Evolutionary conservation across 2,113 vertebrate genomes (phyloP), one percentile per base, ranked within the genome.

Genomic region (Micromys minutus): DNA sequence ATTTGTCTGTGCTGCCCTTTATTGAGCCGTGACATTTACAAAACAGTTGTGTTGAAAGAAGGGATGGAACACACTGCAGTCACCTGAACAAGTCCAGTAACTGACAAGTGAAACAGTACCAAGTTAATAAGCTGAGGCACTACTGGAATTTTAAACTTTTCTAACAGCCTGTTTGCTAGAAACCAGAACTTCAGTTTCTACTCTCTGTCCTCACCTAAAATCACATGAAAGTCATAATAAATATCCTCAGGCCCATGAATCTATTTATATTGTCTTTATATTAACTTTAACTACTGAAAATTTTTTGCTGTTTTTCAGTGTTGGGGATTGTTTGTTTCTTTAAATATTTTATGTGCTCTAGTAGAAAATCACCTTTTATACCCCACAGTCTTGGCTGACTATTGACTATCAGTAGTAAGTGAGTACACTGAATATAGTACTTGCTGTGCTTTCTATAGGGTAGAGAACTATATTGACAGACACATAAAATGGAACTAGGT

Each of bases 11-110:
- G 1, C 65, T 67, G 29, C 24, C 81, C 93, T 87, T 63, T 83
- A 45, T 31, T 84, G n/a, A 39, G 36, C 45, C 77, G 65, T 86
- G 59, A 89, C 88, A 71, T 76, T 95, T 95, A 39, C 61, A 45
- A 79, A 93, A 77, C 45, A 57, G 57, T 55, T 2, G 34, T 80
- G 34, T 52, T 77, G 72, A 81, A 80, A 65, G 22, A 85, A 47
- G 39, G 85, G 80, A 39, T 80, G 17, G 75, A 50, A 79, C 45
- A 26, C 15, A 50, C 34, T 55, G 65, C 26, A 36, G 86, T 12
- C 59, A 57, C 89, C 63, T 87, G 63, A n/a, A 55, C 24, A 12
- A 11, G 84, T 77, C 39, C 19, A 26, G 0, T 19, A 81, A 36
- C 26, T 87, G 9, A 45, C 7, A 81, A 88, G 45, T 90, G 16